Conservation (phyloP, 2,113 vertebrate species). For the Hylia prasina region DNA sequence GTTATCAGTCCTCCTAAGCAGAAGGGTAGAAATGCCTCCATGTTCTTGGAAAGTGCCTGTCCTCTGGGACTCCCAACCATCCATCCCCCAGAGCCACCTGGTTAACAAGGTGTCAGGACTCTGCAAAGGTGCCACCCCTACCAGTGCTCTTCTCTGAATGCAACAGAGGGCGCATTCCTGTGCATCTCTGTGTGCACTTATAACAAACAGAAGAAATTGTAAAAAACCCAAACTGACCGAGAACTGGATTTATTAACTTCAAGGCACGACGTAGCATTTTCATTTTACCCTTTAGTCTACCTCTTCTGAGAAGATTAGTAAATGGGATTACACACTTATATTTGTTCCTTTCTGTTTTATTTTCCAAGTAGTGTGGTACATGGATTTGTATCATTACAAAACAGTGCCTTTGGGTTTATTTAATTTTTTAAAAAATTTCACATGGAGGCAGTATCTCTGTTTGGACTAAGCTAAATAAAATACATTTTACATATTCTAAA, state of each 20-base stretch:
- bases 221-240: neutral
- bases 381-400: neutral
- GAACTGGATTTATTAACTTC: neutral
- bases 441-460: neutral
- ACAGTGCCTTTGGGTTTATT: neutral
- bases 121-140: neutral
- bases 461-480: neutral
- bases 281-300: neutral
- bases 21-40: neutral
- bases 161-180: neutral
- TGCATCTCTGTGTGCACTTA: neutral
- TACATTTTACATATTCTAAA: neutral
- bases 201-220: neutral
- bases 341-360: neutral
- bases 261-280: neutral
- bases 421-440: neutral
- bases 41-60: neutral
- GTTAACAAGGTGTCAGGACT: neutral
- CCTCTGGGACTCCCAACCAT: rapidly evolving
- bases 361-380: neutral
- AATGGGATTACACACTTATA: neutral
- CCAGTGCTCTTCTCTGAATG: neutral
- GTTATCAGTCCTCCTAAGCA: neutral
- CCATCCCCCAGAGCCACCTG: neutral
- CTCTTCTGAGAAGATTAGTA: neutral